phyloP scores from a whole-genome alignment of 2,797 vertebrate species.

The Crotalus adamanteus region DNA sequence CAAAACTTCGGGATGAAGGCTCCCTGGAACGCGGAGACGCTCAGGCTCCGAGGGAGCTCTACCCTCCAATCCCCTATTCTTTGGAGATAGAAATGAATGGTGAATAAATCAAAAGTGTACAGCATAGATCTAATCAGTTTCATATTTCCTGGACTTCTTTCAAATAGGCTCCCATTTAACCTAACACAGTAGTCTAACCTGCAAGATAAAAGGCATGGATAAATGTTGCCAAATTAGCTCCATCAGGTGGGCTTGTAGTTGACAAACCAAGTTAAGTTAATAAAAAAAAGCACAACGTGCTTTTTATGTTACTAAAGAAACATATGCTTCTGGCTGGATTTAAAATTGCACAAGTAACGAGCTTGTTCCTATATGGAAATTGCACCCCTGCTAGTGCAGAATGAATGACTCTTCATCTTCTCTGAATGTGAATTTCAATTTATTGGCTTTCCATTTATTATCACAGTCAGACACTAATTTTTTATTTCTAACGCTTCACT shows the following conservation, averaged over 20 bases:
- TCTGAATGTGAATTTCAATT: background rate
- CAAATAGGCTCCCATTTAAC: background rate
- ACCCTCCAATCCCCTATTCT: too few species aligned
- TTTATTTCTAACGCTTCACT: background rate
- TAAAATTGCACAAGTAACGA: background rate
- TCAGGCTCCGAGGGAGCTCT: too few species aligned
- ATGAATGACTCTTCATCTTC: background rate
- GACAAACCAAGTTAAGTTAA: background rate
- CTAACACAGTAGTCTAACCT: background rate
- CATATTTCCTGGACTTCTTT: background rate
- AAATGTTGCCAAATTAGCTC: background rate
- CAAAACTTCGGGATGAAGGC: too few species aligned
- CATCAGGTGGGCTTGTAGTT: background rate
- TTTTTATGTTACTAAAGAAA: background rate
- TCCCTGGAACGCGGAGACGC: too few species aligned
- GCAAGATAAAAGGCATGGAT: background rate
- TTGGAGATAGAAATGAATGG: background rate
- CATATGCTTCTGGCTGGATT: background rate
- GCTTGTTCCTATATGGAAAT: too few species aligned
- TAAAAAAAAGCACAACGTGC: background rate
- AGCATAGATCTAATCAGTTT: background rate
- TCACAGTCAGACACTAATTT: background rate
- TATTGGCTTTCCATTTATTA: background rate
- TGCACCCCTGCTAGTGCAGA: background rate
- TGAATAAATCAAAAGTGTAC: background rate